Evolutionary conservation across 1,140 invertebrate species (phyloP), one percentile per base, ranked within the genome.

Genomic region (Sminthurinus signatus): DNA sequence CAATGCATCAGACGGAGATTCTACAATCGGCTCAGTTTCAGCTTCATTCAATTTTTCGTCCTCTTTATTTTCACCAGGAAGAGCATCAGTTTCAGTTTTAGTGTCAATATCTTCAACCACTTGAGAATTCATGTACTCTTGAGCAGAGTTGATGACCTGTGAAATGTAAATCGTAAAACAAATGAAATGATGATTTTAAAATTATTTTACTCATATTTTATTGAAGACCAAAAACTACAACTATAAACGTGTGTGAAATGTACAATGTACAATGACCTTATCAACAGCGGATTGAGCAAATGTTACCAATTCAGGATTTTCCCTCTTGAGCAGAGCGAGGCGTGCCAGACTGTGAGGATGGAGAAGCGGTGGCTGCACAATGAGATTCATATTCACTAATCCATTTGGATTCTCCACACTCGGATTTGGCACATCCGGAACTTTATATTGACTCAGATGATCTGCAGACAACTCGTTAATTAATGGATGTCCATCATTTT

Each of bases 231-330:
- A 14, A 14, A n/a, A 14, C 14, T 10, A 17, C 28, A 21, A 8
- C 25, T 27, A 1, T 52, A 27, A 29, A 1, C 50, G 14, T 52
- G 15, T 28, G 15, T 27, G 14, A 10, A 27, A 2, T 28, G 23
- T 14, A 29, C 15, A 17, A 29, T 27, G 14, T 27, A 21, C 28
- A 56, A 17, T 54, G 4, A 42, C 36, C 17, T 56, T 23, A 25
- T 56, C 31, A 14, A 56, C 29, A 8, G 54, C 29, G 2, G 5
- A 14, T n/a, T 21, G 19, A 28, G 25, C 36, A 44, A 17, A 28
- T 23, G 39, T 1, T 1, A 59, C 39, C 12, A 59, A 28, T 15
- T 59, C 42, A 21, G 57, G 57, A 27, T 59, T 23, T 28, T 44
- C 23, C 1, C 57, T 15, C 28, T 43, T 59, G 39, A 59, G 19